phyloP scores from a whole-genome alignment of 1,140 invertebrate genomes.

The fruit fly (Drosophila melanogaster) region Release_6_plus_ISO1_MT NT_037436.4:21237001-21237500 shows the following conservation, averaged over 20 bases:
- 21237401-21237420: conserved; percentile 16
- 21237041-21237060: conserved; percentile 77
- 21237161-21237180: conserved; percentile 60
- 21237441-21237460: conserved; percentile 17
- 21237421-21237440: conserved; percentile 21
- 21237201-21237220: conserved; percentile 59
- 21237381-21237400: conserved; percentile 60
- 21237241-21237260: conserved; percentile 56
- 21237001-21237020: conserved; percentile 43
- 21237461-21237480: conserved; percentile 58
- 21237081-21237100: neutral
- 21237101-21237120: conserved; percentile 57
- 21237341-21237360: conserved; percentile 49
- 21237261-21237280: conserved; percentile 75
- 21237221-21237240: conserved; percentile 76
- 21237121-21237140: conserved; percentile 74
- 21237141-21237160: conserved; percentile 64
- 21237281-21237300: conserved; percentile 76
- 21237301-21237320: conserved; percentile 25
- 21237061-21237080: conserved; percentile 64
- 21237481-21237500: conserved; percentile 73
- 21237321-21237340: conserved; percentile 60
- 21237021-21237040: conserved; percentile 39
- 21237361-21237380: conserved; percentile 59
- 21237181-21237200: conserved; percentile 51